phyloP scores from a whole-genome alignment of 2,888 invertebrate genomes.

The Tinea semifulvella region DNA sequence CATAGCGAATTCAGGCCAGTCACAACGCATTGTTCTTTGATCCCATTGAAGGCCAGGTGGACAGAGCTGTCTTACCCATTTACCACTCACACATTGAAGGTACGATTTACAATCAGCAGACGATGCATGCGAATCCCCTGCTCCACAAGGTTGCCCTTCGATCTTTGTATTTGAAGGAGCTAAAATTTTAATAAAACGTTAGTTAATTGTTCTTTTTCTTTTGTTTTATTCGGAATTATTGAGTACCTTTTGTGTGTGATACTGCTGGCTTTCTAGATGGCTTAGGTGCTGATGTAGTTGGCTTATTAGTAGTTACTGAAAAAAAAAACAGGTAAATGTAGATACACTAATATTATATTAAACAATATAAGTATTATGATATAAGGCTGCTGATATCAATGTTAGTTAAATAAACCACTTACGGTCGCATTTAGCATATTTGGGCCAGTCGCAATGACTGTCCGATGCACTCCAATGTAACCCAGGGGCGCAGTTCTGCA shows the following conservation, averaged over 20 bases:
- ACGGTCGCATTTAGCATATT: constrained; percentile 72
- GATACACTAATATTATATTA: too few relatives aligned
- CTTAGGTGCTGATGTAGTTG: too few relatives aligned
- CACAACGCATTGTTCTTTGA: constrained; percentile 72
- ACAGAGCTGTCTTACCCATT: constrained; percentile 75
- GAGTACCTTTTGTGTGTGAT: too few relatives aligned
- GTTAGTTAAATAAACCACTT: too few relatives aligned
- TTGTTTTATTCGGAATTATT: too few relatives aligned
- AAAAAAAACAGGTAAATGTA: too few relatives aligned
- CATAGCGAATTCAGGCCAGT: constrained; percentile 81
- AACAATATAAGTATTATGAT: too few relatives aligned
- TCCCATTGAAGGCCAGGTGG: constrained; percentile 87
- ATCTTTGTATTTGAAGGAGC: constrained; percentile 25
- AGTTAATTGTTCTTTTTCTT: too few relatives aligned
- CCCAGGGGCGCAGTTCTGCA: constrained; percentile 80
- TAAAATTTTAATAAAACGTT: constrained; percentile 11
- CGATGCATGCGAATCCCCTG: constrained; percentile 57
- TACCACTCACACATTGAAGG: constrained; percentile 77
- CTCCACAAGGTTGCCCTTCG: constrained; percentile 32
- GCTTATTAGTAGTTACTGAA: too few relatives aligned
- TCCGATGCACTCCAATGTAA: constrained; percentile 80
- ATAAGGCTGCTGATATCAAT: too few relatives aligned
- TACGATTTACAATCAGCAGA: constrained; percentile 76
- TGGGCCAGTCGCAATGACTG: constrained; percentile 84
- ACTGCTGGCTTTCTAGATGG: too few relatives aligned